Conservation (phyloP, 2,797 vertebrate genomes). For the Pantherophis vulpinus region DNA sequence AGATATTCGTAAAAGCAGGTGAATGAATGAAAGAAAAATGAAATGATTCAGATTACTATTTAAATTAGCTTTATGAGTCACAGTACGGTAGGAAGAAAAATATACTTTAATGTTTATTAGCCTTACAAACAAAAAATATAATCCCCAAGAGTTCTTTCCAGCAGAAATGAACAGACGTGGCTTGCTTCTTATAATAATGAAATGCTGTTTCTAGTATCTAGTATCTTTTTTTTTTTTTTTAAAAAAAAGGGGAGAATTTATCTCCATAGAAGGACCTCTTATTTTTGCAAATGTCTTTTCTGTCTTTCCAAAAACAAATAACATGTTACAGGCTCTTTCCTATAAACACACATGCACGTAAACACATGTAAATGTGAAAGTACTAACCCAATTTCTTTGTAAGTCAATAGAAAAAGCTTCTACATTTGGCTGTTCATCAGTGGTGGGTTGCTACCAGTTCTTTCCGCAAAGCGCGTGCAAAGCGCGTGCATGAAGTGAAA, state of each 20-base stretch:
- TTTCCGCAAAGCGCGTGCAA: too few species aligned
- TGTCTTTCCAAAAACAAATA: neutral
- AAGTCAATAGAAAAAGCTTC: too few species aligned
- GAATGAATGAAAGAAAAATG: constrained; percentile 5
- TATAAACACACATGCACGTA: neutral
- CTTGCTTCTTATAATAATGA: neutral
- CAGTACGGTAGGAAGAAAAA: constrained; percentile 5
- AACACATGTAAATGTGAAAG: neutral
- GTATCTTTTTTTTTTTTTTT: neutral
- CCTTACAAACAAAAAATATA: neutral
- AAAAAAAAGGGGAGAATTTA: neutral
- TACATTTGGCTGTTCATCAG: neutral
- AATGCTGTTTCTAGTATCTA: neutral
- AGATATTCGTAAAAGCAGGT: neutral
- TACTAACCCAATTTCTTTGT: neutral
- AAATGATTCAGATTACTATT: neutral
- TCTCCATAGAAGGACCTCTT: neutral
- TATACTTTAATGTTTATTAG: neutral
- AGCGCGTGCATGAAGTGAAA: too few species aligned
- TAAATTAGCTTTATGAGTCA: constrained; percentile 4
- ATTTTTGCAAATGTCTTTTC: neutral
- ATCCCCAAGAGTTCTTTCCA: neutral
- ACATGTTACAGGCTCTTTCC: neutral
- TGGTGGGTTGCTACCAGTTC: too few species aligned
- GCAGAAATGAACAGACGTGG: neutral